Evolutionary conservation across 2,888 invertebrate genomes (phyloP), one percentile per base, ranked within the genome.

Genomic region (Ormyrus labotus): DNA sequence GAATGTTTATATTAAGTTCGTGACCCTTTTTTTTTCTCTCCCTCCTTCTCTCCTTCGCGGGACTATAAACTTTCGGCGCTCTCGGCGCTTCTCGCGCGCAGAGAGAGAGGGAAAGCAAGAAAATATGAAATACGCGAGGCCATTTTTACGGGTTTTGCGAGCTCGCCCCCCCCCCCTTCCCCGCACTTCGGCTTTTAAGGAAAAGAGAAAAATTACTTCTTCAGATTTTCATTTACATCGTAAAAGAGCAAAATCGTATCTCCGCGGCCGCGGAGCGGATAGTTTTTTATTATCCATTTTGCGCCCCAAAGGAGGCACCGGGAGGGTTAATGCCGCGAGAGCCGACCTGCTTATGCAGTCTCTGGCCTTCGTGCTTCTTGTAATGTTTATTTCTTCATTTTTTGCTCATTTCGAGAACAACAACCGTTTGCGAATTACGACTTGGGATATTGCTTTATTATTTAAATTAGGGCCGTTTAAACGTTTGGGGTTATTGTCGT

Each of bases 1-100:
- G 67, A 74, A 81, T 81, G 81, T 81, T 81, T 81, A 78, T 81
- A 81, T 81, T 81, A 78, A 74, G 78, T 75, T 69, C 67, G 64
- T 47, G 76, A 77, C 64, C 69, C 8, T 55, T 63, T 73, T 72
- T 75, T 58, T 61, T 34, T 19, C 1, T n/a, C 1, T n/a, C 0
- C 0, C 2, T 34, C 34, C 34, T 51, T 9, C 51, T 19, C 50
- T 53, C 2, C 53, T 7, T 4, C 10, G 50, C 63, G 13, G 2
- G 50, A 74, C 74, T 70, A 64, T 79, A 74, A 74, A 74, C 63
- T 74, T 69, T 63, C 50, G 68, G n/a, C 58, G n/a, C 61, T 11
- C 61, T 11, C 34, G 34, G 3, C 34, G 34, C 34, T 34, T 34
- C 34, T 34, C 34, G 34, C 34, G 34, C 34, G 34, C 34, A 34